These are phyloP conservation scores for Cetonia aurata DNA, from an alignment of 2,888 invertebrate genomes.

Conservation along the genomic window DNA sequence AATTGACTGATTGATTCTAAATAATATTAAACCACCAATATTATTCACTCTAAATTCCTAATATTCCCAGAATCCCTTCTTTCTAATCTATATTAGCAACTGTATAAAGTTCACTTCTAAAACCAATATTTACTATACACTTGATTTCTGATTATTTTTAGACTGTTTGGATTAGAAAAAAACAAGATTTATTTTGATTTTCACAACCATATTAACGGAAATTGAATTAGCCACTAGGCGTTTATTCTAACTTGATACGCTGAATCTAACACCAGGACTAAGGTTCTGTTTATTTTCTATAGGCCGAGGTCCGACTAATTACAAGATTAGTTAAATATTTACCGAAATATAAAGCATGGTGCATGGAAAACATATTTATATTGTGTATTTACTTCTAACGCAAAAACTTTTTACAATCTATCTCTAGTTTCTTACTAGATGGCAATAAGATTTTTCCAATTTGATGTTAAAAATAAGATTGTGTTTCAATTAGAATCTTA, in stretches of 20 bases:
- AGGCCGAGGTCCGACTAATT: neutral
- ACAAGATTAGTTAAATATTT: constrained; percentile 18
- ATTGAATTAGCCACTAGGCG: neutral
- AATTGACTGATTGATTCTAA: no score
- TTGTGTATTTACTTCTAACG: no score
- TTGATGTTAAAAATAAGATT: no score
- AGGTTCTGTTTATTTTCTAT: neutral
- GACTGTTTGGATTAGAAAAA: neutral
- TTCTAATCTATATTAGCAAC: no score
- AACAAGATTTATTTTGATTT: neutral
- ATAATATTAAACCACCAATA: no score
- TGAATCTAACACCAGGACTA: neutral
- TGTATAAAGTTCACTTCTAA: neutral
- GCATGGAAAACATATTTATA: no score
- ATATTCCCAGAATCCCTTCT: no score
- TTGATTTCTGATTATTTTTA: constrained; percentile 18
- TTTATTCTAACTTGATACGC: constrained; percentile 3
- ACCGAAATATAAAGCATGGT: neutral
- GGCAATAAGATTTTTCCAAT: no score
- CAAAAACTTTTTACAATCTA: no score
- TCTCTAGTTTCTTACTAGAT: no score
- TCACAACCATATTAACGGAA: constrained; percentile 7
- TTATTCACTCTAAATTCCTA: no score
- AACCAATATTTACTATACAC: constrained; percentile 14
- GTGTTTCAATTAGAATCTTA: no score